phyloP scores from a whole-genome alignment of 2,113 vertebrate species.

The Ceyx melanurus region DNA sequence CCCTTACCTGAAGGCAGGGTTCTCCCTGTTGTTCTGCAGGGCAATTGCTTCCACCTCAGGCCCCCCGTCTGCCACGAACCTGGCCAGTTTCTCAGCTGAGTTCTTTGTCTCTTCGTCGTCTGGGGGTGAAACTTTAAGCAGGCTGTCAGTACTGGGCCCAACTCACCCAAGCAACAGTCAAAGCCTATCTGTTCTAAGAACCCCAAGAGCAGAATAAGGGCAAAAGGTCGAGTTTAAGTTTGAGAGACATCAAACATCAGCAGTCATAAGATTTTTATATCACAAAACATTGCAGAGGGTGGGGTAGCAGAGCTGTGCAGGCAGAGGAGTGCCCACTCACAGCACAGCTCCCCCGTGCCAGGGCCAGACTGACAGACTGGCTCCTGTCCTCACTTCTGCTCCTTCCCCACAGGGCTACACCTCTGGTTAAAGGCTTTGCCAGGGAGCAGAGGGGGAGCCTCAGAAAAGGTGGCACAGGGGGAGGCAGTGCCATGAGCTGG shows the following conservation, averaged over 20 bases:
- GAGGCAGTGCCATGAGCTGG: too few relatives aligned
- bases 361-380: not conserved
- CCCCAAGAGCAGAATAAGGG: slow-evolving; percentile 80
- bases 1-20: slow-evolving; percentile 88
- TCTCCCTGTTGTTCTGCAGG: slow-evolving; percentile 88
- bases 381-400: not conserved
- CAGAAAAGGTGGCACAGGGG: not conserved
- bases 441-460: not conserved
- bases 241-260: slow-evolving; percentile 53
- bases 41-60: slow-evolving; percentile 92
- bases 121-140: slow-evolving; percentile 99
- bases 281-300: not conserved
- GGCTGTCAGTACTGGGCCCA: slow-evolving; percentile 95
- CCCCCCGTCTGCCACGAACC: slow-evolving; percentile 90
- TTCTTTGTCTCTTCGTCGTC: slow-evolving; percentile 90
- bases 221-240: slow-evolving; percentile 73
- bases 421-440: not conserved
- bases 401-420: not conserved
- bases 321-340: not conserved
- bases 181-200: slow-evolving; percentile 89
- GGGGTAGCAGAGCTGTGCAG: not conserved
- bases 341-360: not conserved
- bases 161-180: slow-evolving; percentile 91
- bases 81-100: slow-evolving; percentile 90
- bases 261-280: slow-evolving; percentile 54